These are phyloP conservation scores for Cardinalis cardinalis DNA, from an alignment of 2,113 vertebrate species.

Conservation along the genomic window DNA sequence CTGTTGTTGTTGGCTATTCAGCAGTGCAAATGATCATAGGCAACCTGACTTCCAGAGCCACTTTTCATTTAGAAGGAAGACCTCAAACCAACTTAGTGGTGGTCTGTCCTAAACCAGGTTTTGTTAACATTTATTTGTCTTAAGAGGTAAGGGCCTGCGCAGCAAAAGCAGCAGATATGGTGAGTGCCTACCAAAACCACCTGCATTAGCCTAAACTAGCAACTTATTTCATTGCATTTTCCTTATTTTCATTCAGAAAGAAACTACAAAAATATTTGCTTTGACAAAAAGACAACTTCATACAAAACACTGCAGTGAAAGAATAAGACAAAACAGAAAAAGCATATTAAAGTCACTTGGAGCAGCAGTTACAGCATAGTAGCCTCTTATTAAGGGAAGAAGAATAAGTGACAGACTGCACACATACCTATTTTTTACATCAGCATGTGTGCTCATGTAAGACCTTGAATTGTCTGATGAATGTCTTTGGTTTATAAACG, in stretches of 20 bases:
- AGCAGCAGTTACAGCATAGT: background rate
- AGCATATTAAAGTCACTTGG: background rate
- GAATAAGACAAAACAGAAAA: background rate
- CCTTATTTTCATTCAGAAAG: background rate
- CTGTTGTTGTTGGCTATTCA: background rate
- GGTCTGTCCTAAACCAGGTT: background rate
- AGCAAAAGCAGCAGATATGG: background rate
- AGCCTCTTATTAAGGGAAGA: background rate
- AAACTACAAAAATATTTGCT: background rate
- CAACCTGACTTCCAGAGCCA: background rate
- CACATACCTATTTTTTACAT: background rate
- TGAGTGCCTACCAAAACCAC: background rate
- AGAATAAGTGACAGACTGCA: background rate
- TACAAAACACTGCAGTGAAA: background rate
- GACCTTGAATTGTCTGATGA: conserved; percentile 1
- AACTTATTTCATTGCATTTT: background rate
- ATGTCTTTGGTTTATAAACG: background rate
- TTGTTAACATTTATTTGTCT: background rate
- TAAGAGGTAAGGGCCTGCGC: background rate
- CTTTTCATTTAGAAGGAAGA: background rate
- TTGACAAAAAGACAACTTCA: background rate
- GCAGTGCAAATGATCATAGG: background rate
- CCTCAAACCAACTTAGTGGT: background rate
- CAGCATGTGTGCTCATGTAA: background rate
- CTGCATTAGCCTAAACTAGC: background rate